Evolutionary conservation across 2,113 vertebrate species (phyloP).

Genomic region (Procavia capensis): DNA sequence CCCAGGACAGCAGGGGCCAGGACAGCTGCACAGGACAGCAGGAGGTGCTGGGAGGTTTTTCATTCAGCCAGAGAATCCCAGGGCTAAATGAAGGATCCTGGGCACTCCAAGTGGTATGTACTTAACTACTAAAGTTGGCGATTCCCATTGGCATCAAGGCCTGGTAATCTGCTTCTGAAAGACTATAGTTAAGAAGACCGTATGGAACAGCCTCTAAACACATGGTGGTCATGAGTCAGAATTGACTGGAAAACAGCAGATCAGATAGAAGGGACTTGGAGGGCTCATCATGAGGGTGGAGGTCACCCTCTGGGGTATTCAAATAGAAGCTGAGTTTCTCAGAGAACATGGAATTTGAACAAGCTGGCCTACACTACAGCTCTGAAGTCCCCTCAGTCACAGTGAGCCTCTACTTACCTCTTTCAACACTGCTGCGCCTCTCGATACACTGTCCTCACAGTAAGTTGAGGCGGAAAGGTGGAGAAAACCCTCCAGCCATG

Average conservation of each 20-base stretch:
- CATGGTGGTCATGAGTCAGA: neutral
- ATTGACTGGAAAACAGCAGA: neutral
- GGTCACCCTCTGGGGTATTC: neutral
- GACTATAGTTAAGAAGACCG: neutral
- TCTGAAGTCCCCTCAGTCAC: neutral
- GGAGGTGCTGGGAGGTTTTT: neutral
- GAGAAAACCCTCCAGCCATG: neutral
- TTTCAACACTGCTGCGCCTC: neutral
- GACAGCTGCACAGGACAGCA: no score
- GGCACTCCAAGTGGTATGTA: neutral
- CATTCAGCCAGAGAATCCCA: neutral
- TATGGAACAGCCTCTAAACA: neutral
- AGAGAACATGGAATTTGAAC: neutral
- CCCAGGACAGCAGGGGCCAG: neutral
- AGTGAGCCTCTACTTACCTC: neutral
- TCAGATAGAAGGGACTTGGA: neutral
- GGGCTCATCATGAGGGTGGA: neutral
- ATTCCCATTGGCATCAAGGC: neutral
- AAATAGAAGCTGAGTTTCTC: neutral
- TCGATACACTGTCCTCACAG: neutral
- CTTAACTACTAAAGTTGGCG: neutral
- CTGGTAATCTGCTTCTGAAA: neutral
- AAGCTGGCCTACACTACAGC: fast-evolving
- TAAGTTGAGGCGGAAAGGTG: neutral
- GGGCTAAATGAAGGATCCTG: neutral